phyloP scores from a whole-genome alignment of 2,888 invertebrate genomes.

The Tridacna crocea region DNA sequence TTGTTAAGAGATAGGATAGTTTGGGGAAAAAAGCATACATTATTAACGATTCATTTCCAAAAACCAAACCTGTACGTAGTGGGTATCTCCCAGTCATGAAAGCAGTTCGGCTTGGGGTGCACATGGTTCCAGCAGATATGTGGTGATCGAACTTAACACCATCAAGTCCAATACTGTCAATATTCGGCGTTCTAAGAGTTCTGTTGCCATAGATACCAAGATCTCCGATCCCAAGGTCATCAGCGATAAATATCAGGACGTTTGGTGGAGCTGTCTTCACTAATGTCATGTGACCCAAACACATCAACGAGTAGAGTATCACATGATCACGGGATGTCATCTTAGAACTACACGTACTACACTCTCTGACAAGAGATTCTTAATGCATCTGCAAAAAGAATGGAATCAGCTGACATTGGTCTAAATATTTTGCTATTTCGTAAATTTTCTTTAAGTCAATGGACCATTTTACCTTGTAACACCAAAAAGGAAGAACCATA shows the following conservation, averaged over 20 bases:
- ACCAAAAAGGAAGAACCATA: too few species aligned
- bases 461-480: too few species aligned
- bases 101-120: slow-evolving; percentile 85
- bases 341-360: too few species aligned
- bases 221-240: slow-evolving; percentile 85
- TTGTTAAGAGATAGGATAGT: too few species aligned
- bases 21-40: too few species aligned
- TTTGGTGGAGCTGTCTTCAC: slow-evolving; percentile 79
- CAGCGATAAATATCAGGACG: slow-evolving; percentile 85
- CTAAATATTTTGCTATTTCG: too few species aligned
- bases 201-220: slow-evolving; percentile 84
- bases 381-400: too few species aligned
- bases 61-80: slow-evolving; percentile 58
- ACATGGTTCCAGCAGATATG: slow-evolving; percentile 85
- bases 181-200: slow-evolving; percentile 84
- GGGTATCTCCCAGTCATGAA: slow-evolving; percentile 84
- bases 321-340: background rate
- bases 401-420: too few species aligned
- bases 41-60: too few species aligned
- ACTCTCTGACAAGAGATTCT: too few species aligned
- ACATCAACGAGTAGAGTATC: background rate
- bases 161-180: slow-evolving; percentile 83
- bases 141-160: slow-evolving; percentile 85
- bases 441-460: too few species aligned
- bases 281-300: background rate